Evolutionary conservation across 2,888 invertebrate genomes (phyloP).

Genomic region (Caenorhabditis uteleia): DNA sequence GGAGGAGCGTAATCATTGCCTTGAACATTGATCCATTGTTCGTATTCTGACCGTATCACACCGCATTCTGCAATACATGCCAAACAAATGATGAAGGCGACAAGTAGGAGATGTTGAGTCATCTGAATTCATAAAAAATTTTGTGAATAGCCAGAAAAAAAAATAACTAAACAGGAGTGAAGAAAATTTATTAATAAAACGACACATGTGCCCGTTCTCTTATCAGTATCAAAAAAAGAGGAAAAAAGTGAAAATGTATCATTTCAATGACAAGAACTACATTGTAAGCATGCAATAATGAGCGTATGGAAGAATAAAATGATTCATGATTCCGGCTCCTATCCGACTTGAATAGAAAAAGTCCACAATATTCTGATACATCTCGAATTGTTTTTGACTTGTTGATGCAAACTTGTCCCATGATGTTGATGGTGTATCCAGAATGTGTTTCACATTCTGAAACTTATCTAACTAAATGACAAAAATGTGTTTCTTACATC

Average conservation of each 20-base stretch:
- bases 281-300: slow-evolving; percentile 68
- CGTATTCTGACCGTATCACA: slow-evolving; percentile 14
- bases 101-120: slow-evolving; percentile 22
- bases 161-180: no score
- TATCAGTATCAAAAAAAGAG: neutral
- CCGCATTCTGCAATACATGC: slow-evolving; percentile 12
- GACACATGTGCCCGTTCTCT: no score
- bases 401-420: slow-evolving; percentile 47
- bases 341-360: slow-evolving; percentile 46
- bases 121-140: slow-evolving; percentile 14
- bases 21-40: slow-evolving; percentile 16
- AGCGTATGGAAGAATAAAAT: slow-evolving; percentile 64
- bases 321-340: slow-evolving; percentile 56
- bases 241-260: neutral
- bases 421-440: slow-evolving; percentile 11
- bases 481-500: slow-evolving; percentile 4
- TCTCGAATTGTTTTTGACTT: slow-evolving; percentile 59
- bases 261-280: slow-evolving; percentile 15
- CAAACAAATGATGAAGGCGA: slow-evolving; percentile 5
- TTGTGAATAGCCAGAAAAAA: no score
- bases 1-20: slow-evolving; percentile 19
- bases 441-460: slow-evolving; percentile 23
- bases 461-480: neutral
- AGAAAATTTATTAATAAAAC: no score
- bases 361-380: slow-evolving; percentile 63